phyloP scores from a whole-genome alignment of 2,888 invertebrate genomes.

The Phyllotreta cruciferae region DNA sequence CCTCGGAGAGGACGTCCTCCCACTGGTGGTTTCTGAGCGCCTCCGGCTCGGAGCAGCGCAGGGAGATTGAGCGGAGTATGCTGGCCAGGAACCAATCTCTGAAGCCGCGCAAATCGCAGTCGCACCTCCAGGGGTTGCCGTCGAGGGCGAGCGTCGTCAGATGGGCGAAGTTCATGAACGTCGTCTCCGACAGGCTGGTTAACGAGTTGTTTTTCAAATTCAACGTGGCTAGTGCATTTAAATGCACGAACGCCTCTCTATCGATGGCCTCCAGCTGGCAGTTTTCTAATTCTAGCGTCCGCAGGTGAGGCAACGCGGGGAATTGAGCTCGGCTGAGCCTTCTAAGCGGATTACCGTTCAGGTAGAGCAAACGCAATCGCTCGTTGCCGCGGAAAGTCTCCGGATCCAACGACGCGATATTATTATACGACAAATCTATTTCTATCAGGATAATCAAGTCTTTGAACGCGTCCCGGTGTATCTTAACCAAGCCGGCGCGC shows the following conservation, averaged over 20 bases:
- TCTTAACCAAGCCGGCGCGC: constrained; percentile 75
- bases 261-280: constrained; percentile 80
- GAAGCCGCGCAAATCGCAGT: constrained; percentile 84
- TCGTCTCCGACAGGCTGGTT: constrained; percentile 70
- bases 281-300: constrained; percentile 80
- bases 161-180: constrained; percentile 75
- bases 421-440: constrained; percentile 86
- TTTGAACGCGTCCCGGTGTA: constrained; percentile 85
- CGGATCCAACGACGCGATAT: constrained; percentile 74
- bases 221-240: constrained; percentile 76
- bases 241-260: constrained; percentile 77
- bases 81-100: constrained; percentile 83
- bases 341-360: constrained; percentile 84
- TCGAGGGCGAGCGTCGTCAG: constrained; percentile 82
- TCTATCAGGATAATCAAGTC: constrained; percentile 86
- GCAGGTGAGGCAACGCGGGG: constrained; percentile 80
- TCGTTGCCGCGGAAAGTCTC: constrained; percentile 87
- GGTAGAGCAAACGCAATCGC: constrained; percentile 75
- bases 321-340: constrained; percentile 79
- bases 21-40: constrained; percentile 75
- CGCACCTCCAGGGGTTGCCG: constrained; percentile 90
- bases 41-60: constrained; percentile 76
- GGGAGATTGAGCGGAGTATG: constrained; percentile 74
- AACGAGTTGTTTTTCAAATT: constrained; percentile 84
- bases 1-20: constrained; percentile 76